phyloP scores from a whole-genome alignment of 2,113 vertebrate genomes.

The Telmatochromis brichardi region DNA sequence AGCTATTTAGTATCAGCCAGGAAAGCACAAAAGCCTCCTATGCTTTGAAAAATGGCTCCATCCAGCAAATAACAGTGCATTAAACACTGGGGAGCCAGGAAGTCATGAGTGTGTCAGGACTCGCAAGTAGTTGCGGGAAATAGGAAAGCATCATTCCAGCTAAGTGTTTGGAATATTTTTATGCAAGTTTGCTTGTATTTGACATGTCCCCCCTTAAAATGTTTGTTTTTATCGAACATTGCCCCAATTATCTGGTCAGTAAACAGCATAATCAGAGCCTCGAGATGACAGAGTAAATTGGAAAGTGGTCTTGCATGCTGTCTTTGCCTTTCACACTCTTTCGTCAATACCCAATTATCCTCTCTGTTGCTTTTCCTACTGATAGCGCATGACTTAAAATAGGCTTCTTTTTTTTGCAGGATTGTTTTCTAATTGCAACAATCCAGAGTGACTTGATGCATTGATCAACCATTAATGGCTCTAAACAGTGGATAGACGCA shows the following conservation, averaged over 20 bases:
- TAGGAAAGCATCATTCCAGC: background rate
- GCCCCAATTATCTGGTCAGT: constrained; percentile 63
- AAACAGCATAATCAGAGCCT: constrained; percentile 67
- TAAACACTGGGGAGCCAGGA: constrained; percentile 3
- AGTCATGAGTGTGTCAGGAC: constrained; percentile 2
- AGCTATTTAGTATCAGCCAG: constrained; percentile 15
- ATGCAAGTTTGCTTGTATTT: background rate
- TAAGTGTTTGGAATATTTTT: constrained; percentile 16
- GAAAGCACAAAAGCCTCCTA: background rate
- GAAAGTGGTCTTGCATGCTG: constrained; percentile 39
- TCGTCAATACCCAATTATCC: constrained; percentile 74
- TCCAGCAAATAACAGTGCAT: constrained; percentile 13
- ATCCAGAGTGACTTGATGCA: constrained; percentile 45
- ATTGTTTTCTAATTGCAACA: constrained; percentile 68
- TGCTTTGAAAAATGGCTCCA: background rate
- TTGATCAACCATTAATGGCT: constrained; percentile 56
- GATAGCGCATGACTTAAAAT: constrained; percentile 53
- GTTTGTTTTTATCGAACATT: constrained; percentile 54
- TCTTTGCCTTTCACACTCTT: constrained; percentile 54
- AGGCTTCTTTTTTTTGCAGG: background rate
- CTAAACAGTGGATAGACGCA: background rate
- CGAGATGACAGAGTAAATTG: constrained; percentile 63
- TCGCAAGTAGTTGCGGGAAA: background rate
- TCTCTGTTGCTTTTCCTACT: constrained; percentile 42
- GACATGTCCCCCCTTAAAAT: constrained; percentile 20